Base-by-base conservation (phyloP, 2,113 vertebrate genomes). In the Chroicocephalus ridibundus region DNA sequence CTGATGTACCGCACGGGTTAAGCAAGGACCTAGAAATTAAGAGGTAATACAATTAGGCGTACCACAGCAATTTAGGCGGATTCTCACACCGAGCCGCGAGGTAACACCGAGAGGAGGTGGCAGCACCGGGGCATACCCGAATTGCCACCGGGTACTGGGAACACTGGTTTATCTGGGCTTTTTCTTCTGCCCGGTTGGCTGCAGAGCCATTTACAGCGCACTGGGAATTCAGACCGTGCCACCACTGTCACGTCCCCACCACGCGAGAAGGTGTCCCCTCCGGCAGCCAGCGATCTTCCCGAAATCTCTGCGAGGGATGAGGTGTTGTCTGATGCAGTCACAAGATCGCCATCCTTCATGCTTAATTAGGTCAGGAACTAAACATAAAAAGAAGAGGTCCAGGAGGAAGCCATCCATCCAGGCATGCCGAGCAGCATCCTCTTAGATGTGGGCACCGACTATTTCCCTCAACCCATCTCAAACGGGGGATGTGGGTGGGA, bases 221-320 rank as follows among this genome's bases (percentile, higher is more conserved):
- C 21, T 2, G 32, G 38, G 57, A 36, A 54, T 38, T 3, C 1
- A 8, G 29, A 4, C 3, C 0, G 1, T 22, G 81, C n/a, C 18
- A 10, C 29, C 1, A 2, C 40, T 3, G 31, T n/a, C 58, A 3
- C 0, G 2, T n/a, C 52, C 52, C 32, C 29, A 0, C 29, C 0
- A 0, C 7, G 6, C 2, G 5, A 55, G 19, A 17, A 40, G 72
- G 40, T 1, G 36, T 58, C 74, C 51, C 74, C 62, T 51, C 11
- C 1, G 0, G 47, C 65, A 44, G 66, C 14, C 57, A 22, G 87
- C 3, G 10, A 31, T 15, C 34, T 2, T 22, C 91, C 74, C 10
- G 0, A 64, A n/a, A 77, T 3, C 66, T 8, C 86, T 5, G 57
- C 0, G 0, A 54, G 80, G 83, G 76, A 29, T 5, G 17, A 58